These are phyloP conservation scores for Eupithecia insigniata DNA, from an alignment of 2,888 invertebrate genomes.

Conservation along the genomic window DNA sequence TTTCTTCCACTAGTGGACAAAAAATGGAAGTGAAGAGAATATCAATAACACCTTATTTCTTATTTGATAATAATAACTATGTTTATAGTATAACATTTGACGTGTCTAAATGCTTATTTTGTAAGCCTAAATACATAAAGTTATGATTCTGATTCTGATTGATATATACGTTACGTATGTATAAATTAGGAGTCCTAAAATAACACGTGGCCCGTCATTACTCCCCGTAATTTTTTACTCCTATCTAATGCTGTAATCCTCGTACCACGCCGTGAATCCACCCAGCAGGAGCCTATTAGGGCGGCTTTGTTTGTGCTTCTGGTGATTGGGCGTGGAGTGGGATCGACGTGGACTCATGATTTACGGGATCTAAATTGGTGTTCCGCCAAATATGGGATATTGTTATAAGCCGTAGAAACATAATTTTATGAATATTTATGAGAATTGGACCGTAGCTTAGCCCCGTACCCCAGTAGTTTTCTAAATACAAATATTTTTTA, in stretches of 20 bases:
- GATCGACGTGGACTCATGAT: conserved; percentile 11
- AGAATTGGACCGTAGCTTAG: neutral
- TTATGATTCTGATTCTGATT: too few species aligned
- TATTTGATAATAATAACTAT: too few species aligned
- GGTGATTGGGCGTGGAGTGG: conserved; percentile 18
- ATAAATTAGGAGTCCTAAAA: too few species aligned
- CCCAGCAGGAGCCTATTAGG: conserved; percentile 19
- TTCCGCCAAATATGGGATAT: neutral
- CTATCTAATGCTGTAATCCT: conserved; percentile 8
- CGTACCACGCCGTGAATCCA: conserved; percentile 9
- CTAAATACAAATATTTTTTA: neutral
- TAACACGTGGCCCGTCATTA: neutral
- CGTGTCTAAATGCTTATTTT: too few species aligned
- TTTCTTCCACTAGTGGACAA: too few species aligned
- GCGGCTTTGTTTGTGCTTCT: conserved; percentile 17
- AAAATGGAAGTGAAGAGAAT: too few species aligned
- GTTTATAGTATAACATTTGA: too few species aligned
- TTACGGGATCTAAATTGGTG: neutral
- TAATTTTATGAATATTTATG: neutral
- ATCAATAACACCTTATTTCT: too few species aligned
- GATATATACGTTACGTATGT: too few species aligned
- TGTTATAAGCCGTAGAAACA: neutral
- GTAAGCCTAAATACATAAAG: too few species aligned
- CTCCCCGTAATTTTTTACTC: neutral
- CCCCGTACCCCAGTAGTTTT: neutral